Percentiles rank a stretch among this genome's conserved stretches.
phyloP scores from a whole-genome alignment of 2,113 vertebrate species.

The Neofelis nebulosa region DNA sequence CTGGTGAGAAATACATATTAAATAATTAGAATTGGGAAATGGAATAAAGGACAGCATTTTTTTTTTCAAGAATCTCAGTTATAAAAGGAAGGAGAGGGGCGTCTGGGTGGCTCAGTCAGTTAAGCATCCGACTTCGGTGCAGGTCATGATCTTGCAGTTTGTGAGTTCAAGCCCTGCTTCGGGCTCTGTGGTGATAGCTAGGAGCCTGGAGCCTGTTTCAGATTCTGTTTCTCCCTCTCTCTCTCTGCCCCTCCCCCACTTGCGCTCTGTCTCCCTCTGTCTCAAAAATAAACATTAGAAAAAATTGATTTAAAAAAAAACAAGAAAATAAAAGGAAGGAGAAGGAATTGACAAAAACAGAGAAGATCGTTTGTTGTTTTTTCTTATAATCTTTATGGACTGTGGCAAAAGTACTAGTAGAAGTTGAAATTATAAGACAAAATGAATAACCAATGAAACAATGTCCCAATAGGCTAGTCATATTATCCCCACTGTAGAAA shows the following conservation, averaged over 20 bases:
- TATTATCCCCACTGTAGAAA: neutral
- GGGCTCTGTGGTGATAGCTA: too few species aligned
- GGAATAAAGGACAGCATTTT: neutral
- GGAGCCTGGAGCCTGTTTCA: too few species aligned
- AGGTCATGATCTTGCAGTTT: too few species aligned
- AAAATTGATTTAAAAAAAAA: too few species aligned
- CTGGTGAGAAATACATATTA: neutral
- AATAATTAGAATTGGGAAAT: neutral
- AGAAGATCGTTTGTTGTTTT: neutral
- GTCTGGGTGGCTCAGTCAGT: too few species aligned
- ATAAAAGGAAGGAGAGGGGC: neutral
- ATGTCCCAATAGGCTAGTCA: neutral
- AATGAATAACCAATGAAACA: neutral
- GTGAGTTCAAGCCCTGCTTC: too few species aligned
- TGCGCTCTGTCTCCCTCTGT: too few species aligned
- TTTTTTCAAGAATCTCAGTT: neutral
- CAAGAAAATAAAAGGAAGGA: neutral
- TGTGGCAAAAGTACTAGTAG: neutral
- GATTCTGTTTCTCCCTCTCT: too few species aligned
- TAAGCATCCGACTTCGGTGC: too few species aligned
- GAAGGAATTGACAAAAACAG: neutral
- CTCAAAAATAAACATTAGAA: too few species aligned
- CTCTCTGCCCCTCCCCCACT: too few species aligned
- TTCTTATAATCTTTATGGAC: slow-evolving; percentile 16
- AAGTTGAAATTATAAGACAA: neutral